Conservation (phyloP, 2,888 invertebrate genomes). For the Troides aeacus region DNA sequence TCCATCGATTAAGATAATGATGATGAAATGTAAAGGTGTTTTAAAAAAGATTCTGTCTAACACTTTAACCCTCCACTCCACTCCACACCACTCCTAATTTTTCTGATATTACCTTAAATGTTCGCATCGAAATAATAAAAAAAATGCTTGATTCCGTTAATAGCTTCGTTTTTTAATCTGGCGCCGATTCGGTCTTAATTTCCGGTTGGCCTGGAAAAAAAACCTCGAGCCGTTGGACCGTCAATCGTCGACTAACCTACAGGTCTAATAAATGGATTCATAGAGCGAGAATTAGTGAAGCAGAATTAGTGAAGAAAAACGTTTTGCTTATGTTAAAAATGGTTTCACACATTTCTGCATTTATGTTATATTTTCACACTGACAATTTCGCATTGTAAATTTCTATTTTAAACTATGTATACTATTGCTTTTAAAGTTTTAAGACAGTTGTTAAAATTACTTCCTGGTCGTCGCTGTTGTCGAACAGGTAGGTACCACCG, state of each 20-base stretch:
- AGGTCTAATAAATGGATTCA: slow-evolving; percentile 22
- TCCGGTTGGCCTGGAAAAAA: slow-evolving; percentile 56
- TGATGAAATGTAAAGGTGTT: too few species aligned
- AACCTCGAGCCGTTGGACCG: slow-evolving; percentile 45
- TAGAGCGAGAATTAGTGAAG: slow-evolving; percentile 9
- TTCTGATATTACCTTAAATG: background rate
- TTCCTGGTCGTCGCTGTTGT: too few species aligned
- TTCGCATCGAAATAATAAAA: background rate
- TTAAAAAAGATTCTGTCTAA: too few species aligned
- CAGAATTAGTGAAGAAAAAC: too few species aligned
- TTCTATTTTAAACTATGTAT: too few species aligned
- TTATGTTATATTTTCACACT: background rate
- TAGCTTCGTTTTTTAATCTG: slow-evolving; percentile 46
- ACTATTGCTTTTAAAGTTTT: too few species aligned
- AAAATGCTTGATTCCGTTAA: slow-evolving; percentile 32
- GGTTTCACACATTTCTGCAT: background rate
- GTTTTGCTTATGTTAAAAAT: background rate
- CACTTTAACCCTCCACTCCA: too few species aligned
- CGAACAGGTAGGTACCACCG: too few species aligned
- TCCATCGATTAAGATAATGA: too few species aligned
- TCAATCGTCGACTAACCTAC: slow-evolving; percentile 40
- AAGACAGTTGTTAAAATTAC: too few species aligned
- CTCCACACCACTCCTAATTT: too few species aligned
- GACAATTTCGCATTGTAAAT: background rate
- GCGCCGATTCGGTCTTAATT: slow-evolving; percentile 57